These are phyloP conservation scores for Altica lythri DNA, from an alignment of 2,888 invertebrate genomes.

Conservation along the genomic window DNA sequence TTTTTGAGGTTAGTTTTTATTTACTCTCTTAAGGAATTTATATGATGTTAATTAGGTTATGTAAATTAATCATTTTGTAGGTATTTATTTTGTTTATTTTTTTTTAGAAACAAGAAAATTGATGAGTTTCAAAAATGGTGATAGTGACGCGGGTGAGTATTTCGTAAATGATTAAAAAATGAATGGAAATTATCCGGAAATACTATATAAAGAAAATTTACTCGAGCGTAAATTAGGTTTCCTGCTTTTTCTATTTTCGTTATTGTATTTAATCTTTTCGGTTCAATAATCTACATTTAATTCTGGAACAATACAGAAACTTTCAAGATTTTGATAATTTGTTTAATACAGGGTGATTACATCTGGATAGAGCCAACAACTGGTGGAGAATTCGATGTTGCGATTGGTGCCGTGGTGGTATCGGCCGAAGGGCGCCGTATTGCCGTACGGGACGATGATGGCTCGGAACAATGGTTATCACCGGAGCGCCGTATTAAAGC, in stretches of 20 bases:
- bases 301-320: too few species aligned
- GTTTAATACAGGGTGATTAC: conserved; percentile 87
- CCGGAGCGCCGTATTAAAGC: conserved; percentile 95
- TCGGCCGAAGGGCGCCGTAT: conserved; percentile 94
- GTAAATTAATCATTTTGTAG: not conserved
- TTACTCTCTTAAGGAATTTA: not conserved
- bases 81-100: conserved; percentile 22
- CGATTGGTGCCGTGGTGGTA: conserved; percentile 95
- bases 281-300: too few species aligned
- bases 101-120: conserved; percentile 40
- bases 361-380: conserved; percentile 99
- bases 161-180: not conserved
- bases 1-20: not conserved
- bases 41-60: not conserved
- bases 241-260: too few species aligned
- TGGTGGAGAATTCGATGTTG: conserved; percentile 95
- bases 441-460: conserved; percentile 96
- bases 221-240: too few species aligned
- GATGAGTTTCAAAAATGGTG: conserved; percentile 55
- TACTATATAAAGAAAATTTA: too few species aligned
- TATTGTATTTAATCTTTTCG: too few species aligned
- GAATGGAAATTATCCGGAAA: not conserved
- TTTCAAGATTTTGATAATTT: too few species aligned
- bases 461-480: conserved; percentile 95
- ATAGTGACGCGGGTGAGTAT: conserved; percentile 61